Evolutionary conservation across 1,140 invertebrate genomes (phyloP), one percentile per base, ranked within the genome.

Genomic region (Aethina tumida): DNA sequence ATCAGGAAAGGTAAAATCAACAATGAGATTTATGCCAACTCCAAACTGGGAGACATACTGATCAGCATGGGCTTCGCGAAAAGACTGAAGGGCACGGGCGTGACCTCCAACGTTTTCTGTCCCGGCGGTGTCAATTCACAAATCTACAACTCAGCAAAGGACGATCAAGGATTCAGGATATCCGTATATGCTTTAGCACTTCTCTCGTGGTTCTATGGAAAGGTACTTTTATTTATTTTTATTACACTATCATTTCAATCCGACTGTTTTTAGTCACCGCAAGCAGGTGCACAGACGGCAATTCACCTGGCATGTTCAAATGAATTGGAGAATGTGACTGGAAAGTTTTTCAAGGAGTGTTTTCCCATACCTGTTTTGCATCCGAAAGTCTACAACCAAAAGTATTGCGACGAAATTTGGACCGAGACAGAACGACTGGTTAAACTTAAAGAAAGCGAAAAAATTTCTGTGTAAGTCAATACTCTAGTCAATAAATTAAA

Each of bases 341-440:
- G 81, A 33, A 74, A 75, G 63, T 82, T 81, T 54, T 84, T 74
- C 38, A 55, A 67, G 28, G 77, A 82, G 41, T 82, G 79, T 55
- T 55, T 56, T 32, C 35, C 46, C 6, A 31, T 42, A 8, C 57
- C 57, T 20, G n/a, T n/a, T n/a, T n/a, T n/a, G n/a, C n/a, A n/a
- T n/a, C 45, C 47, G 12, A 45, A 44, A 15, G 49, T 49, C 10
- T 45, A 48, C 33, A 52, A 57, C 31, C 41, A 45, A 27, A 51
- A 51, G 20, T 55, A 54, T 26, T 50, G 52, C 19, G 35, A 53
- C 12, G 43, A 46, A 13, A 55, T 56, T 33, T 56, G 55, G 55
- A 35, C 49, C 17, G 45, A 43, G 29, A 55, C 47, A 20, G 55
- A 56, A 38, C 28, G 51, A 13, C 39, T 50, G 9, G 53, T 55